Percentiles rank a stretch among this genome's conserved stretches.
Conservation (phyloP, 2,113 vertebrate species). For the Mus pahari region DNA sequence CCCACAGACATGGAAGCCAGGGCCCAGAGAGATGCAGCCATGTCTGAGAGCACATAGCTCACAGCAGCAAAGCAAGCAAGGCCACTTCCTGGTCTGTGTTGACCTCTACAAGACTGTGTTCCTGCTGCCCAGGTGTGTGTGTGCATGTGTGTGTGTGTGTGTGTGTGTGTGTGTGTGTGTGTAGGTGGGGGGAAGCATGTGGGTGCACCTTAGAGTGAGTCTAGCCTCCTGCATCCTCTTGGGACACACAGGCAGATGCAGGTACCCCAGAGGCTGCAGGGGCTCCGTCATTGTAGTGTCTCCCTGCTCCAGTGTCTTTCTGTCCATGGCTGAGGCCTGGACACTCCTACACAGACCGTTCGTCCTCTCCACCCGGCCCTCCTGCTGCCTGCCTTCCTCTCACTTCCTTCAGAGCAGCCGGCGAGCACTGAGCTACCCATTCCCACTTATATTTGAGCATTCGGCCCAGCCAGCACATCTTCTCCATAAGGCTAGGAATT, state of each 20-base stretch:
- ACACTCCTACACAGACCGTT: background rate
- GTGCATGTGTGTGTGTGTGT: too few relatives aligned
- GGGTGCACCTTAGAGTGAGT: background rate
- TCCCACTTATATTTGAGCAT: fast-evolving
- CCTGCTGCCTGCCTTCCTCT: background rate
- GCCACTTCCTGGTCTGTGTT: background rate
- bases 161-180: too few relatives aligned
- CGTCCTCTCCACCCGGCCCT: background rate
- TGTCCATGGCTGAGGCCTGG: background rate
- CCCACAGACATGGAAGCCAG: background rate
- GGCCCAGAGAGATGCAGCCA: background rate
- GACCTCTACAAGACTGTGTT: background rate
- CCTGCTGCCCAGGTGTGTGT: background rate
- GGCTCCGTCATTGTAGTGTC: too few relatives aligned
- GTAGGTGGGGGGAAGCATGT: too few relatives aligned
- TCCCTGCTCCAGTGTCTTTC: background rate
- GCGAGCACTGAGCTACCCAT: background rate
- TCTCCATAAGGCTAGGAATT: background rate
- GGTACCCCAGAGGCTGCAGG: background rate
- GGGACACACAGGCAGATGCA: background rate
- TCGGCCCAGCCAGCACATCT: background rate
- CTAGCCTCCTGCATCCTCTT: background rate
- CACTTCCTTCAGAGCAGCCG: background rate
- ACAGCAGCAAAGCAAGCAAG: too few relatives aligned
- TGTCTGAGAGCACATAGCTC: background rate